Base-by-base conservation (phyloP, 92 coral and sea anemone genomes). In the Blastomussa wellsi region DNA sequence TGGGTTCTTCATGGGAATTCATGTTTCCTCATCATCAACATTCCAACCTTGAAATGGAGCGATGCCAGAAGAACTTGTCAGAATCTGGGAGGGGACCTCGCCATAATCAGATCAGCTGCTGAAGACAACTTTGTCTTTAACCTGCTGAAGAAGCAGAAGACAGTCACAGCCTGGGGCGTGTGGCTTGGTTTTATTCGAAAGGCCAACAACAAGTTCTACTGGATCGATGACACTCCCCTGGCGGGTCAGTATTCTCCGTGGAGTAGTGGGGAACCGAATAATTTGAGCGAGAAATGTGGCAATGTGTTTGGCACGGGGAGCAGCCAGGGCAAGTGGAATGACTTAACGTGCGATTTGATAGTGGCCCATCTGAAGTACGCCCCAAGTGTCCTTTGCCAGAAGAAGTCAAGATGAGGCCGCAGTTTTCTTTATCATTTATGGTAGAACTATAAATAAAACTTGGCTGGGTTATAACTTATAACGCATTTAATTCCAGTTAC, bases 331-430 rank as follows among this genome's bases (percentile, higher is more conserved):
- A 64, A 65, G 57, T 79, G 83, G 79, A 64, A 60, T 32, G 83
- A 79, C 74, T 1, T 62, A 28, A 0, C 0, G 53, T 79, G 83
- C 38, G 57, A 44, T 8, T 19, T 60, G 72, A 42, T 6, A 9
- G 53, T 38, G 17, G 5, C 51, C 10, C 35, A 15, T 5, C 48
- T 64, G 7, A 79, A 41, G 28, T 0, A 24, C 32, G 51, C 60
- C 73, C 83, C 83, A 38, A 67, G 44, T 20, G 47, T 80, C 44
- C 76, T 80, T 41, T 80, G 84, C 51, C 76, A 80, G 79, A 74
- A 74, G 17, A 44, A 74, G 37, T 42, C 57, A 35, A 41, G 28
- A 17, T 74, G 33, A 74, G 20, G 53, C 17, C 3, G 75, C 75
- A 17, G 11, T 33, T 38, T 16, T 0, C 75, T 70, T 36, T 70